Evolutionary conservation across 2,797 vertebrate species (phyloP).

Genomic region (Alcedo atthis): DNA sequence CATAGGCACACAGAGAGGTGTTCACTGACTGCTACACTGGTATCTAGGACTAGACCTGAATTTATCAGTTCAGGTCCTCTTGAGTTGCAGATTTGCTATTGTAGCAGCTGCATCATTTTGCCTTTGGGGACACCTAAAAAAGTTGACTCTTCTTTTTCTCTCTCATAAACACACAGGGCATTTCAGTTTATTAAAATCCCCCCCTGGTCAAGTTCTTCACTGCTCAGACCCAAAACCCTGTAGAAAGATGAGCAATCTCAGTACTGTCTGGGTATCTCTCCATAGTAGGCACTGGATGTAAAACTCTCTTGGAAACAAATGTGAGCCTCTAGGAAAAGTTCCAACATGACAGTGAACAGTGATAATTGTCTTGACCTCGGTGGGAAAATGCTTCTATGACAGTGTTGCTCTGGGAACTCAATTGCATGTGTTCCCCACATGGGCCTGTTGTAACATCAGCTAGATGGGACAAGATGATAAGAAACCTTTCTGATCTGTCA

Average conservation of each 20-base stretch:
- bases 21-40: not conserved
- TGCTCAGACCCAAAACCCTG: not conserved
- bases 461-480: not conserved
- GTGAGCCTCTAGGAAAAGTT: not conserved
- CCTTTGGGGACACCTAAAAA: not conserved
- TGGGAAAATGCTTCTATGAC: not conserved
- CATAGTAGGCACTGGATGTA: not conserved
- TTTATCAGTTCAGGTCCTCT: not conserved
- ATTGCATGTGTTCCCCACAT: accelerated
- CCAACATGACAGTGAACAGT: not conserved
- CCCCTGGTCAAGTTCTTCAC: not conserved
- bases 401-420: not conserved
- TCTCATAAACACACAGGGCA: not conserved
- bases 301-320: not conserved
- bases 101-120: not conserved
- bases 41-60: not conserved
- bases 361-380: not conserved
- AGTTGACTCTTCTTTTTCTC: not conserved
- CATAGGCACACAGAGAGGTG: not conserved
- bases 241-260: accelerated
- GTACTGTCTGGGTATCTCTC: not conserved
- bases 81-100: not conserved
- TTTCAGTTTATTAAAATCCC: not conserved
- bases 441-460: not conserved
- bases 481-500: not conserved